These are phyloP conservation scores for Galleria mellonella DNA, from an alignment of 1,140 invertebrate genomes.

Conservation along the genomic window DNA sequence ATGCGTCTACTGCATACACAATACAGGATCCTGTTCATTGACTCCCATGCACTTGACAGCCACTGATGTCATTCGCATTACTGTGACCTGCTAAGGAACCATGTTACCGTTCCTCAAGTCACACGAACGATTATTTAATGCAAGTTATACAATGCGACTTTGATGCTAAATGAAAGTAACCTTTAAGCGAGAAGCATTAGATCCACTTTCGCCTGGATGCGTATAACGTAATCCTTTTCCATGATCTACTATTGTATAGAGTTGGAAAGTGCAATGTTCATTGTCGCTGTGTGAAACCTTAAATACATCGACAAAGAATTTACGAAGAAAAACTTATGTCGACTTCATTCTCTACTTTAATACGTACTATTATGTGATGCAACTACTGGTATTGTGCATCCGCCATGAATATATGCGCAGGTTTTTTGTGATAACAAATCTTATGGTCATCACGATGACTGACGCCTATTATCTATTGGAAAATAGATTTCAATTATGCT, in stretches of 20 bases:
- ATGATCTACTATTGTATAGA: constrained; percentile 22
- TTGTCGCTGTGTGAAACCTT: constrained; percentile 17
- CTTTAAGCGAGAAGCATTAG: constrained; percentile 36
- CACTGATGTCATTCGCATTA: constrained; percentile 63
- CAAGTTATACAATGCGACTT: constrained; percentile 45
- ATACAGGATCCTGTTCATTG: constrained; percentile 68
- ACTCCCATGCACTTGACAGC: constrained; percentile 65
- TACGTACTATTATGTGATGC: constrained; percentile 60
- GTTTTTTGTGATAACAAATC: no score
- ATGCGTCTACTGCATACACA: constrained; percentile 58
- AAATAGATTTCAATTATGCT: no score
- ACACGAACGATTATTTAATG: constrained; percentile 62
- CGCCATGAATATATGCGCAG: no score
- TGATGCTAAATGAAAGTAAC: constrained; percentile 29
- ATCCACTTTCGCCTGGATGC: constrained; percentile 51
- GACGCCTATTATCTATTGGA: no score
- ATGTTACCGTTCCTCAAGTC: constrained; percentile 59
- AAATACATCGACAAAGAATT: no score
- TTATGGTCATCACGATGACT: no score
- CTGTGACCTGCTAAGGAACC: constrained; percentile 64
- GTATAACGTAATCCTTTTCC: constrained; percentile 26
- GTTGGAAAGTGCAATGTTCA: constrained; percentile 5
- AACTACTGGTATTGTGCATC: no score
- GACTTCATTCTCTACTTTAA: no score
- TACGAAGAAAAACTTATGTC: no score